These are phyloP conservation scores for Cryptops parisi DNA, from an alignment of 2,888 invertebrate genomes.

Conservation along the genomic window DNA sequence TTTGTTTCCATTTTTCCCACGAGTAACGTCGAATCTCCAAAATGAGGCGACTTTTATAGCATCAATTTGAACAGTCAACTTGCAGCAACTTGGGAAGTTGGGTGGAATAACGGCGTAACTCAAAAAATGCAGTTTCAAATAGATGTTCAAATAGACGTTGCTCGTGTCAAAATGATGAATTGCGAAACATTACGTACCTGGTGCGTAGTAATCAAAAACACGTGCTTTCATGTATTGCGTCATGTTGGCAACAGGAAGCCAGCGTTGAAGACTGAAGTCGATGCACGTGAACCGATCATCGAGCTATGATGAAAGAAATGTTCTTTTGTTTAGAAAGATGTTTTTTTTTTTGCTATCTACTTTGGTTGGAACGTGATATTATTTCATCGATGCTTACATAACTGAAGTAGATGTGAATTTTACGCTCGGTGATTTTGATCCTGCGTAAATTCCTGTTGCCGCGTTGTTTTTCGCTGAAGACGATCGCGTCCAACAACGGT, in stretches of 20 bases:
- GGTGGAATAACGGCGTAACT: neutral
- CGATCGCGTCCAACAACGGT: conserved; percentile 33
- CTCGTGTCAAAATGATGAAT: neutral
- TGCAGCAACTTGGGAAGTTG: neutral
- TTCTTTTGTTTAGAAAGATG: neutral
- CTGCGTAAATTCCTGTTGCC: conserved; percentile 25
- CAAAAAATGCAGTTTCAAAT: no score
- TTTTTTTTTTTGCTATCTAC: no score
- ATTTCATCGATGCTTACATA: conserved; percentile 30
- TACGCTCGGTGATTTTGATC: conserved; percentile 29
- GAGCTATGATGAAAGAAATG: conserved; percentile 24
- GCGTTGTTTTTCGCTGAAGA: conserved; percentile 19
- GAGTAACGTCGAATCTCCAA: no score
- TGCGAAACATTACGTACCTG: conserved; percentile 30
- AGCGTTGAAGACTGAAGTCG: conserved; percentile 38
- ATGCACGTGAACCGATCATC: conserved; percentile 37
- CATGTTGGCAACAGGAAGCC: conserved; percentile 43
- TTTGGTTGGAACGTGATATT: conserved; percentile 8
- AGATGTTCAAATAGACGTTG: no score
- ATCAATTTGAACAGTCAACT: neutral
- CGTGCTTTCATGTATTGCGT: conserved; percentile 38
- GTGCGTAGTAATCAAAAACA: conserved; percentile 40
- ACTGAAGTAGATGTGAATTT: conserved; percentile 37
- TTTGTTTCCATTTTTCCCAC: no score
- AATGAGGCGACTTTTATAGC: no score